These are phyloP conservation scores for Callipepla squamata DNA, from an alignment of 2,113 vertebrate species.

Conservation along the genomic window DNA sequence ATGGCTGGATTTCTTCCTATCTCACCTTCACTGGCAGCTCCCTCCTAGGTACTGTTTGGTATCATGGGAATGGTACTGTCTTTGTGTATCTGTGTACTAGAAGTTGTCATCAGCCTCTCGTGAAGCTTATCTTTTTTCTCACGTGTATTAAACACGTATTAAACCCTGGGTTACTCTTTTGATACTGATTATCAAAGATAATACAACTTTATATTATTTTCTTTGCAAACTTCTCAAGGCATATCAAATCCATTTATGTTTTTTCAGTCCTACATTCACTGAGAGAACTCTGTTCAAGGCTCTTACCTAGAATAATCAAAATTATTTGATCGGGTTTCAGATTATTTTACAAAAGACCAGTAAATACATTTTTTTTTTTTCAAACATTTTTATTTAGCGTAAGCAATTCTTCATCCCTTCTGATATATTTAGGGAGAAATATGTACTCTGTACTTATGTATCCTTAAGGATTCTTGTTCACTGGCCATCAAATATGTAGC, in stretches of 20 bases:
- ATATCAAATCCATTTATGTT: background rate
- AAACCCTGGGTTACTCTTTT: background rate
- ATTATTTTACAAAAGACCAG: background rate
- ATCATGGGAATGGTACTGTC: background rate
- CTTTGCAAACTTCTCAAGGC: background rate
- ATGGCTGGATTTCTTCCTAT: background rate
- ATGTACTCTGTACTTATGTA: background rate
- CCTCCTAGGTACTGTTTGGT: background rate
- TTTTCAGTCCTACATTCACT: background rate
- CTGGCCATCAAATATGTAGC: background rate
- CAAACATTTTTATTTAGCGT: background rate
- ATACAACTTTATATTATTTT: background rate
- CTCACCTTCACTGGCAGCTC: background rate
- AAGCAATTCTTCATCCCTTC: background rate
- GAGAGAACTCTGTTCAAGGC: background rate
- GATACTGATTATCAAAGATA: background rate
- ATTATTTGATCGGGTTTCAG: background rate
- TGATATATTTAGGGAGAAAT: background rate
- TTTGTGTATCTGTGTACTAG: background rate
- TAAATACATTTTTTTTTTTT: background rate
- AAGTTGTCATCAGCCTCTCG: background rate
- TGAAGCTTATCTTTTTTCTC: background rate
- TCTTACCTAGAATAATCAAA: background rate
- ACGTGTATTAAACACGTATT: background rate
- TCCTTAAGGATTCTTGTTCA: background rate